A percentile compares a stretch with the other conserved stretches of the same genome.
Conservation (phyloP, 2,797 vertebrate genomes). For the Carcharodon carcharias region DNA sequence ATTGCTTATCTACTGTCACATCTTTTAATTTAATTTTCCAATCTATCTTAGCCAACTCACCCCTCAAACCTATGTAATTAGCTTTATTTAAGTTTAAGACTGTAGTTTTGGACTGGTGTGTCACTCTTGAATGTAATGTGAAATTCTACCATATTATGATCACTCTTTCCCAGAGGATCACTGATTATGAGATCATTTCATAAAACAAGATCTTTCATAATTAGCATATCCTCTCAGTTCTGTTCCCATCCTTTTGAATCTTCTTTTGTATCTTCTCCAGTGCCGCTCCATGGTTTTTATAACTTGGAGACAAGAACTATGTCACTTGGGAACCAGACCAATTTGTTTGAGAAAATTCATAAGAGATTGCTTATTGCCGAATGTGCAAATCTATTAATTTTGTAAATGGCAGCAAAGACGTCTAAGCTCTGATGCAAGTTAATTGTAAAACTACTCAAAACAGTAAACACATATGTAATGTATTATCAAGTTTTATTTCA, state of each 20-base stretch:
- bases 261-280: background rate
- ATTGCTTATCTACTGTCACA: too few relatives aligned
- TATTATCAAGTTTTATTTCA: conserved; percentile 30
- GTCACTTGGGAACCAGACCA: background rate
- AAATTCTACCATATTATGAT: too few relatives aligned
- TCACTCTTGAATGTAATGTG: too few relatives aligned
- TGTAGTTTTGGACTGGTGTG: too few relatives aligned
- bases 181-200: too few relatives aligned
- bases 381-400: background rate
- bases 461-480: background rate
- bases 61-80: too few relatives aligned
- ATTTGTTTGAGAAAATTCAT: background rate
- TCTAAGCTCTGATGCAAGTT: background rate
- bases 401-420: background rate
- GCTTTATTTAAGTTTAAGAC: too few relatives aligned
- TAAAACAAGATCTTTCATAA: background rate
- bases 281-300: background rate
- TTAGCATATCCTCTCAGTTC: background rate
- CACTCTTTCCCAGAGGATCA: too few relatives aligned
- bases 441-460: background rate
- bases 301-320: background rate
- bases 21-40: too few relatives aligned
- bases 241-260: background rate
- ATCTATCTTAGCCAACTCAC: too few relatives aligned
- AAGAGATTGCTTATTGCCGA: background rate